Evolutionary conservation across 2,113 vertebrate species (phyloP), one percentile per base, ranked within the genome.

Genomic region (Tapirus terrestris): DNA sequence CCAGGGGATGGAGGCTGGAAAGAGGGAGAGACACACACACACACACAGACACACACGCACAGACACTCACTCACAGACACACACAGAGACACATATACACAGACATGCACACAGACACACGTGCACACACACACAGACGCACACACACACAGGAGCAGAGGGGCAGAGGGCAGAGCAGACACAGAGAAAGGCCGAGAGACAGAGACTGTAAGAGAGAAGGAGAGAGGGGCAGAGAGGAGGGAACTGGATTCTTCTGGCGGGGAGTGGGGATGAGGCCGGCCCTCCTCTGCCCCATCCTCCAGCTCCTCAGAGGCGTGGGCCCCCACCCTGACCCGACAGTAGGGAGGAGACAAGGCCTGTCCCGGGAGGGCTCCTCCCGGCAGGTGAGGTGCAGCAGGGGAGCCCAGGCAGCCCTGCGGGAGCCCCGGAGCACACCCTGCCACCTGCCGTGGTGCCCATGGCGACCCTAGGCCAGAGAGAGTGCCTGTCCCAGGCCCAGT

Each of bases 291-390:
- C 61, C 16, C 10, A 43, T 23, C 23, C 72, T 43, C 21, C 16
- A 13, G 39, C 18, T 23, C n/a, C 73, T 27, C 2, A 3, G 56
- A 9, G 0, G 17, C 6, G 0, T 3, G 16, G 6, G 25, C 14
- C 13, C 25, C 63, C 2, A 17, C 43, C 8, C 25, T 68, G 43
- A 56, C 14, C 5, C 21, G 43, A 53, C 51, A 53, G 0, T 5
- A 4, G 8, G 39, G 5, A 39, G 25, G 29, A 8, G 23, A 12
- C 27, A 0, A 3, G 8, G 8, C 36, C 29, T 45, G 6, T 25
- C 45, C 51, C 12, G 1, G 61, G 63, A 82, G 20, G 39, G 25
- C 6, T 12, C 21, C 17, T 25, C 60, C 61, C 8, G 68, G n/a
- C 53, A 18, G 45, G 36, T 8, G 16, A 73, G 23, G 29, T 6